Evolutionary conservation across 2,888 invertebrate species (phyloP), one percentile per base, ranked within the genome.

Genomic region (Caenorhabditis sp.): DNA sequence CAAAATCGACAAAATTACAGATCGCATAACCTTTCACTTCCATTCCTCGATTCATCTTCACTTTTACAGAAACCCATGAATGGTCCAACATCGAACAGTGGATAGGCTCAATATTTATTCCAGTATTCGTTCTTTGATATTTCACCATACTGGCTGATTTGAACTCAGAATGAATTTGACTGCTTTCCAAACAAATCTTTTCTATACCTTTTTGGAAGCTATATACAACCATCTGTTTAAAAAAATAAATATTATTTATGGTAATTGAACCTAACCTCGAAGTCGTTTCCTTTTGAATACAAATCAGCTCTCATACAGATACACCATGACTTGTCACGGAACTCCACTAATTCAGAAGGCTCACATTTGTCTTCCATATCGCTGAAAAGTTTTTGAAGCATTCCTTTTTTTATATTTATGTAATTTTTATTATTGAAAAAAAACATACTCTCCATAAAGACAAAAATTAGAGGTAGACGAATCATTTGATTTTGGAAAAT

Each of bases 161-260:
- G 20, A 58, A 1, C 2, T 3, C 20, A 17, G 8, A 3, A 2
- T 57, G 43, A 0, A 60, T 31, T 49, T 67, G 67, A 38, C 25
- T 17, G 0, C 4, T 21, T 2, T 31, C 23, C 10, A 67, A n/a
- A 1, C 21, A 7, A 0, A 71, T 27, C 4, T 63, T 54, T 14
- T 71, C 60, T 21, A 71, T 61, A 8, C 67, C 67, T 1, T 26
- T 21, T 57, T 64, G 67, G 27, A 63, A 71, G 26, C 67, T 67
- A 63, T 64, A 71, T 26, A 71, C 49, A 0, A 67, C 52, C 14
- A 53, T 59, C 70, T 70, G 56, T 23, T 65, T n/a, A 65, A 5
- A 58, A 49, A 63, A 26, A 20, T 25, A 36, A 10, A 53, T 23
- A 23, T 53, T 53, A 53, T 31, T 31, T n/a, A n/a, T 14, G 17